Evolutionary conservation across 2,113 vertebrate genomes (phyloP).

Genomic region (Octodon degus): DNA sequence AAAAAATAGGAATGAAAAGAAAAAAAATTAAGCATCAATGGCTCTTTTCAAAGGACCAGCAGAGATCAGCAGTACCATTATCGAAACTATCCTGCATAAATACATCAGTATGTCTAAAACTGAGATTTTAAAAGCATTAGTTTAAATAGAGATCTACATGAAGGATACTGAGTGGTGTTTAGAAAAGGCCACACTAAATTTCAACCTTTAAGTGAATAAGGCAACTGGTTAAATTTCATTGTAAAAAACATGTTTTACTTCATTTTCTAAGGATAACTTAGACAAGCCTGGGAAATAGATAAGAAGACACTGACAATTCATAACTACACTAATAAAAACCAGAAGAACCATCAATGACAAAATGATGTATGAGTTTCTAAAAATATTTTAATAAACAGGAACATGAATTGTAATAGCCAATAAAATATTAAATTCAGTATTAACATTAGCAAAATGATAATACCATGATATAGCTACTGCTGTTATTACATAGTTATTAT

Average conservation of each 20-base stretch:
- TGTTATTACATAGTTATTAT: neutral
- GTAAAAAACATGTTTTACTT: neutral
- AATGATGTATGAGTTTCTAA: slow-evolving; percentile 1
- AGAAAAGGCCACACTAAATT: slow-evolving; percentile 11
- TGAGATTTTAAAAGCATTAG: neutral
- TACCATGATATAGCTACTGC: neutral
- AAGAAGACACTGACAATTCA: neutral
- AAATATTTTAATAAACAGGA: slow-evolving; percentile 52
- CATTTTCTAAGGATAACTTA: slow-evolving; percentile 43
- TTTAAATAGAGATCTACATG: slow-evolving; percentile 5
- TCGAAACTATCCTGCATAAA: too few species aligned
- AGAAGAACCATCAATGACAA: slow-evolving; percentile 37
- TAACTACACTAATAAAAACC: slow-evolving; percentile 13
- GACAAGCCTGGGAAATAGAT: neutral
- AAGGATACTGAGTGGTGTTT: neutral
- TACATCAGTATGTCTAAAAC: neutral
- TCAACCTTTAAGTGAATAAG: slow-evolving; percentile 4
- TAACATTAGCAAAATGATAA: neutral
- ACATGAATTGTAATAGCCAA: neutral
- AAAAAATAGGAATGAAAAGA: too few species aligned
- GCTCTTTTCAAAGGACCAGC: too few species aligned
- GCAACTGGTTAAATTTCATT: neutral
- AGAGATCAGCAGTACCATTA: too few species aligned
- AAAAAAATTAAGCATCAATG: too few species aligned
- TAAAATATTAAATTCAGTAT: neutral